Evolutionary conservation across 1,140 invertebrate species (phyloP).

Genomic region (Tenebrio molitor): DNA sequence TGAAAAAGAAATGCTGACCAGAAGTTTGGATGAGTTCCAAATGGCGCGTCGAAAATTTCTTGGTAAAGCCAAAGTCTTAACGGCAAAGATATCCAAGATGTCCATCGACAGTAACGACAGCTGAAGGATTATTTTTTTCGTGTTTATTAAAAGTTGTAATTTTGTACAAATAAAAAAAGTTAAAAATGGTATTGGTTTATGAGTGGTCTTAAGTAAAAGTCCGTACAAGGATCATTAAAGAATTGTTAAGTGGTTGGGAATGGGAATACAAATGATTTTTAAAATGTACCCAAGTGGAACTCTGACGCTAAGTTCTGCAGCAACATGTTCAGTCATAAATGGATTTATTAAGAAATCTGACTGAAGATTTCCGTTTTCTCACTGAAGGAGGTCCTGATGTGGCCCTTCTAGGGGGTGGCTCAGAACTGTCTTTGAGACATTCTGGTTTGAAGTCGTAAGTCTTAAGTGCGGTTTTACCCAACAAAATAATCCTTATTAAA

Average conservation of each 20-base stretch:
- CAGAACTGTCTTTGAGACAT: not conserved
- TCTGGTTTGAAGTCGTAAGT: not conserved
- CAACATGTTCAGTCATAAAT: slow-evolving; percentile 2
- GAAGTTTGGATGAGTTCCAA: slow-evolving; percentile 11
- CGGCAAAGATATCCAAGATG: not conserved
- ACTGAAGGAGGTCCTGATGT: not conserved
- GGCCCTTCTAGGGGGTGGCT: not conserved
- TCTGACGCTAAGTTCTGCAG: too few relatives aligned
- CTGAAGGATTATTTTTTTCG: too few relatives aligned
- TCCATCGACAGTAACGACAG: too few relatives aligned
- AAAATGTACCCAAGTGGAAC: too few relatives aligned
- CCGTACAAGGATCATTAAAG: too few relatives aligned
- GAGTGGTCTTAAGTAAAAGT: too few relatives aligned
- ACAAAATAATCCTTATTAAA: slow-evolving; percentile 5
- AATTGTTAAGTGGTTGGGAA: too few relatives aligned
- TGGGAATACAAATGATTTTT: too few relatives aligned
- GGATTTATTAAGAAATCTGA: slow-evolving; percentile 9
- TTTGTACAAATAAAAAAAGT: too few relatives aligned
- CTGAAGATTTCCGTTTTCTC: slow-evolving; percentile 11
- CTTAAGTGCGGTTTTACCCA: slow-evolving; percentile 1
- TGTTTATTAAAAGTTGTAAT: too few relatives aligned
- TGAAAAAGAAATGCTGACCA: not conserved
- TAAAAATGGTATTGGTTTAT: too few relatives aligned
- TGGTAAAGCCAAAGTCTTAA: not conserved
- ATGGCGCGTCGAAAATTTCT: not conserved